Base-by-base conservation (phyloP, 2,797 vertebrate species). In the Malacoraja senta region DNA sequence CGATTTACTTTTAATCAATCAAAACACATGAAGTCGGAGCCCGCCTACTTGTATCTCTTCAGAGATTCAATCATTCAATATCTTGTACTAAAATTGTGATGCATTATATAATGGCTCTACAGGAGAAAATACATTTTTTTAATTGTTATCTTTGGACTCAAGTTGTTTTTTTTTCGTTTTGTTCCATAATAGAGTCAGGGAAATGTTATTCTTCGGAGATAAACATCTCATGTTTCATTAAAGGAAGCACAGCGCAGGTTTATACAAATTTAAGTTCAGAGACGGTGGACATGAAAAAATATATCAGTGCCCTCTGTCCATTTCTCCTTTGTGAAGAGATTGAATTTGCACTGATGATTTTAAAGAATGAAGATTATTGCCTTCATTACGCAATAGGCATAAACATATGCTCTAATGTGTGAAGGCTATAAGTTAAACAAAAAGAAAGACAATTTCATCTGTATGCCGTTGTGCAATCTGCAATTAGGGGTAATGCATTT, bases 1-100 rank as follows among this genome's bases (percentile, higher is more conserved):
- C 90, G 76, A 92, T 92, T 92, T 92, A 92, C 76, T 92, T 92
- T 92, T 92, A 92, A 92, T 92, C 90, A 92, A 92, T 92, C 90
- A 92, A 92, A 92, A 53, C 24, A 68, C 88, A 88, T 65, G n/a
- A 91, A 68, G 88, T 91, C n/a, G 63, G 21, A 91, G 71, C 71
- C 90, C 90, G 44, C 71, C 17, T 68, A 68, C n/a, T 68, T n/a
- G n/a, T 71, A 74, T 76, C 71, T 92, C 90, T 53, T 53, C 44
- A 53, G 26, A 92, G 68, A 92, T 72, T 74, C 71, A 72, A 92
- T 74, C 71, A 92, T 76, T 76, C 21, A 15, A 91, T 91, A 68
- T 38, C 65, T 71, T 91, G n/a, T 68, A 24, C 88, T 38, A 58
- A 92, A 92, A 76, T 53, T n/a, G 44, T 38, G 44, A 88, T 65